Evolutionary conservation across 2,797 vertebrate genomes (phyloP).

Genomic region (Myotis planiceps): DNA sequence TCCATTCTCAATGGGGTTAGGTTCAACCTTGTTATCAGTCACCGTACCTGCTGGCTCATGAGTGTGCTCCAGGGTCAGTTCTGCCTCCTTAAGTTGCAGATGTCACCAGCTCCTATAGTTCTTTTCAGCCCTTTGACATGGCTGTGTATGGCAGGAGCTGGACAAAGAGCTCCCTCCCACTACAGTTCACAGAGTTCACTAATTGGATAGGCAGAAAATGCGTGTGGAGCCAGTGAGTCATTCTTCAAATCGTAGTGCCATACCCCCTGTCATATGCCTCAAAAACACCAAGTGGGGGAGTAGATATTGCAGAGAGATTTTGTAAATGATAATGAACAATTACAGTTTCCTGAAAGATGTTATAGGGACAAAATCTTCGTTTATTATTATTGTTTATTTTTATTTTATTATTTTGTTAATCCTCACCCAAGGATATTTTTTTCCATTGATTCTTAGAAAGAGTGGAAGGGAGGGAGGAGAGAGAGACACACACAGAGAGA

Average conservation of each 20-base stretch:
- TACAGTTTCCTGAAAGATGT: neutral
- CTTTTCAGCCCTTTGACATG: conserved; percentile 10
- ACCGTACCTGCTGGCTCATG: neutral
- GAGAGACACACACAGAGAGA: too few species aligned
- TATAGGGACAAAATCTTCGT: neutral
- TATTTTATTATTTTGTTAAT: too few species aligned
- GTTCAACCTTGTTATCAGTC: neutral
- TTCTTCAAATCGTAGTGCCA: neutral
- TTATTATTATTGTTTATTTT: too few species aligned
- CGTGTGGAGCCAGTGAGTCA: neutral
- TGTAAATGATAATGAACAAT: neutral
- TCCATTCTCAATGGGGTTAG: neutral
- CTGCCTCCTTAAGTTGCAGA: neutral
- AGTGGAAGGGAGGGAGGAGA: too few species aligned
- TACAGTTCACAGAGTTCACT: neutral
- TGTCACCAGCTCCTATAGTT: neutral
- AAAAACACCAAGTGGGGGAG: neutral
- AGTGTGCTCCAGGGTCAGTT: neutral
- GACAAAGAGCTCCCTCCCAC: neutral
- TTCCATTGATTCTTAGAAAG: too few species aligned
- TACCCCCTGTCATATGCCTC: neutral
- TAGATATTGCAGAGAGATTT: neutral
- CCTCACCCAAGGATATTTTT: too few species aligned
- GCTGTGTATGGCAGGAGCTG: neutral
- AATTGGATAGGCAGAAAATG: neutral